Percentiles rank a stretch among this genome's conserved stretches.
Evolutionary conservation across 1,140 invertebrate genomes (phyloP).

Genomic region (Notospermus geniculatus): DNA sequence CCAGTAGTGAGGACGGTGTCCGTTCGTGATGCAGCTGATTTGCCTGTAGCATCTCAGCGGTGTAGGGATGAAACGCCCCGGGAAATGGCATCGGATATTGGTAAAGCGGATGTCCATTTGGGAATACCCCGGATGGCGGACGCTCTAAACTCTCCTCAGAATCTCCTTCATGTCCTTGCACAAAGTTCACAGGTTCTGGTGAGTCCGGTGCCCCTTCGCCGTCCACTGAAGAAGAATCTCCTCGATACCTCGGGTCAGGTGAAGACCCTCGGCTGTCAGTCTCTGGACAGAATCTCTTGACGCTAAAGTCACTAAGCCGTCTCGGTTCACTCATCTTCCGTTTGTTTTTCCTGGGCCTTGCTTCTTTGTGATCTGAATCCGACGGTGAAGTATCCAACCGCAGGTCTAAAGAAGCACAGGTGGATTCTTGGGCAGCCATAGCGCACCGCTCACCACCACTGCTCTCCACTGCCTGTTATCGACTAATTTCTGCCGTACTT

Average conservation of each 20-base stretch:
- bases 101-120: constrained; percentile 22
- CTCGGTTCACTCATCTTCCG: constrained; percentile 72
- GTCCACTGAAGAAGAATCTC: constrained; percentile 26
- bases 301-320: constrained; percentile 45
- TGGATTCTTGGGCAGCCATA: constrained; percentile 2
- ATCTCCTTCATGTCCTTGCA: constrained; percentile 30
- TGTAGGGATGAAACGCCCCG: constrained; percentile 55
- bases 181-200: constrained; percentile 25
- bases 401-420: not conserved
- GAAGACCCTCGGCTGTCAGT: constrained; percentile 42
- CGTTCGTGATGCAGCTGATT: constrained; percentile 20
- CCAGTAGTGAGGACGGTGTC: constrained; percentile 37
- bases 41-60: constrained; percentile 5
- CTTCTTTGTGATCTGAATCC: not conserved
- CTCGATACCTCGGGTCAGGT: constrained; percentile 33
- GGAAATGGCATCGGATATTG: constrained; percentile 26
- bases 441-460: constrained; percentile 5
- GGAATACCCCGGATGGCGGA: constrained; percentile 20
- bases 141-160: constrained; percentile 24
- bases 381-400: constrained; percentile 1
- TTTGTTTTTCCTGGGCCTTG: constrained; percentile 59
- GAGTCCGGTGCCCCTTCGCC: constrained; percentile 30
- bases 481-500: not conserved
- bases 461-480: constrained; percentile 5
- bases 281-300: constrained; percentile 46